A percentile compares a stretch with the other conserved stretches of the same genome.
Conservation (phyloP, 2,888 invertebrate species). For the Drosophila phalerata region DNA sequence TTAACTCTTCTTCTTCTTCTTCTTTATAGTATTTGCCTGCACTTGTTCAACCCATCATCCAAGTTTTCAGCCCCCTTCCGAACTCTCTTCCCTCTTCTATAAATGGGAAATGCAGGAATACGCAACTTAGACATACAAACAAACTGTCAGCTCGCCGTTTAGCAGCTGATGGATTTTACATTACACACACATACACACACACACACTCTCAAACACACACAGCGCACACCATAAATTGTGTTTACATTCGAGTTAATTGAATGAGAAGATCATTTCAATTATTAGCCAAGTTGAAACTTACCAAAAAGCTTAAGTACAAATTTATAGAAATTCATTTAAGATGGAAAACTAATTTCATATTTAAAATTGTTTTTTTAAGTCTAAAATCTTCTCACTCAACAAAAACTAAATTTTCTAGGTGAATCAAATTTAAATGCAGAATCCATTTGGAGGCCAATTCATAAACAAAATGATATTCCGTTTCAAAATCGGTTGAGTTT, state of each 20-base stretch:
- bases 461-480: not conserved
- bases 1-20: conserved; percentile 9
- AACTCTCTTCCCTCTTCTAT: not conserved
- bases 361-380: too few relatives aligned
- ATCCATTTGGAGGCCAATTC: not conserved
- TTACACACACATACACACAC: conserved; percentile 40
- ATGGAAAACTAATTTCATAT: too few relatives aligned
- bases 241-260: conserved; percentile 48
- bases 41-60: conserved; percentile 37
- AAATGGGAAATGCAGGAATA: conserved; percentile 23
- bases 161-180: conserved; percentile 74
- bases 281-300: conserved; percentile 3
- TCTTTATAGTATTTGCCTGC: conserved; percentile 33
- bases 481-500: too few relatives aligned
- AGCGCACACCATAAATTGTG: conserved; percentile 44
- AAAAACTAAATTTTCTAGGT: not conserved
- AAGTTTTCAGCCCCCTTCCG: conserved; percentile 4
- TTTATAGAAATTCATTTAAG: not conserved
- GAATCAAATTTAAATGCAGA: not conserved
- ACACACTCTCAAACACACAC: conserved; percentile 4
- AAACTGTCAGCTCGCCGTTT: conserved; percentile 72
- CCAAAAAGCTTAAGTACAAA: not conserved
- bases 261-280: conserved; percentile 51
- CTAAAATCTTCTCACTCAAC: too few relatives aligned
- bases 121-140: conserved; percentile 67